A percentile compares a stretch with the other conserved stretches of the same genome.
Evolutionary conservation across 2,113 vertebrate genomes (phyloP).

Genomic region (Chaetodon auriga): DNA sequence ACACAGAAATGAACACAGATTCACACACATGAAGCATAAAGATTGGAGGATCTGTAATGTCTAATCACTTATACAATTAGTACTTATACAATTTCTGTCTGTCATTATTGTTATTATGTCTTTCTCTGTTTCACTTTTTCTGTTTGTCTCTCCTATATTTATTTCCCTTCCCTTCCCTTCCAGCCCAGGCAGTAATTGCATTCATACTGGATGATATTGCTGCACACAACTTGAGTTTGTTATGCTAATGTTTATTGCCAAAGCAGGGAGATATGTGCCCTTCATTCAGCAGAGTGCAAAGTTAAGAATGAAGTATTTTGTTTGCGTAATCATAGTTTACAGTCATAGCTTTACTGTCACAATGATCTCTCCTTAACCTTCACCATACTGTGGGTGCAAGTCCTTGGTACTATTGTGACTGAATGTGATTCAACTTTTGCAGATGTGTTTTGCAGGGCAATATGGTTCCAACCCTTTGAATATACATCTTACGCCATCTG

Average conservation of each 20-base stretch:
- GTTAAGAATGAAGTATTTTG: not conserved
- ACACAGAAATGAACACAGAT: no score
- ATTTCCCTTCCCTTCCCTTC: not conserved
- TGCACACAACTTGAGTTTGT: not conserved
- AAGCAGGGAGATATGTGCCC: not conserved
- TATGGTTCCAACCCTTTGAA: not conserved
- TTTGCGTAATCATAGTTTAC: not conserved
- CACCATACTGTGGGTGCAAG: not conserved
- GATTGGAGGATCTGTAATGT: not conserved
- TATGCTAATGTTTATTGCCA: not conserved
- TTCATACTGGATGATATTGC: not conserved
- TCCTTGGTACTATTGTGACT: not conserved
- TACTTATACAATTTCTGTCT: not conserved
- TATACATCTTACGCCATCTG: not conserved
- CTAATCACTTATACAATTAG: not conserved
- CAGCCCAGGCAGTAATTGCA: not conserved
- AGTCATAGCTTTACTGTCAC: not conserved
- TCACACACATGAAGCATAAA: not conserved
- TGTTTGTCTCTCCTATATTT: not conserved
- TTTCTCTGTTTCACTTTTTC: not conserved
- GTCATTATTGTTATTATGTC: not conserved
- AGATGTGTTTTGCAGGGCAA: not conserved
- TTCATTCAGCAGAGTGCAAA: not conserved
- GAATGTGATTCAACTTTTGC: not conserved
- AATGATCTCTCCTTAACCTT: not conserved